Evolutionary conservation across 2,797 vertebrate species (phyloP).

Genomic region (Danio jaintianensis): DNA sequence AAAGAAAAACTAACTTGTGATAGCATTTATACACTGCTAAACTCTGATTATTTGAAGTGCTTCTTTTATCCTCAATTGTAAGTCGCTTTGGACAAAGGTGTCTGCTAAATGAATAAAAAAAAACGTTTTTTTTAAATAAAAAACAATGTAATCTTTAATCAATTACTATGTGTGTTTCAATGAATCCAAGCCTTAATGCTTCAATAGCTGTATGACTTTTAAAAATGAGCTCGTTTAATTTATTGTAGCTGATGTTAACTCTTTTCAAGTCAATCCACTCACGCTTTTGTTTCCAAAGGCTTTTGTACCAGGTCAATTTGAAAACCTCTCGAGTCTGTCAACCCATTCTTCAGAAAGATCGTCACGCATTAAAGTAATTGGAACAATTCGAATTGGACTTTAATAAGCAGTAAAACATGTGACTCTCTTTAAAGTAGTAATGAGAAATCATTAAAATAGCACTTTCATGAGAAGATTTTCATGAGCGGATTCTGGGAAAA

Average conservation of each 20-base stretch:
- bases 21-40: too few relatives aligned
- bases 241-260: slow-evolving; percentile 29
- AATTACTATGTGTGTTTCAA: neutral
- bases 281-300: slow-evolving; percentile 15
- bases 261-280: slow-evolving; percentile 10
- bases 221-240: neutral
- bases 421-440: slow-evolving; percentile 24
- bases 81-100: too few relatives aligned
- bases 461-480: neutral
- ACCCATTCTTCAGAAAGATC: neutral
- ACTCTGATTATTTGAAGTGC: too few relatives aligned
- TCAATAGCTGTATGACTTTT: neutral
- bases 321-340: neutral
- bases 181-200: slow-evolving; percentile 18
- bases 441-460: neutral
- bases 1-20: too few relatives aligned
- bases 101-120: neutral
- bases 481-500: neutral
- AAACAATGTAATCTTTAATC: neutral
- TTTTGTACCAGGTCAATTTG: neutral
- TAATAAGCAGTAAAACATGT: neutral
- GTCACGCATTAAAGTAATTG: slow-evolving; percentile 7
- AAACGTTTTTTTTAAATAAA: neutral
- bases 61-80: too few relatives aligned
- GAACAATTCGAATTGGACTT: neutral